Evolutionary conservation across 2,888 invertebrate species (phyloP).

Genomic region (Drosophila sordidula): DNA sequence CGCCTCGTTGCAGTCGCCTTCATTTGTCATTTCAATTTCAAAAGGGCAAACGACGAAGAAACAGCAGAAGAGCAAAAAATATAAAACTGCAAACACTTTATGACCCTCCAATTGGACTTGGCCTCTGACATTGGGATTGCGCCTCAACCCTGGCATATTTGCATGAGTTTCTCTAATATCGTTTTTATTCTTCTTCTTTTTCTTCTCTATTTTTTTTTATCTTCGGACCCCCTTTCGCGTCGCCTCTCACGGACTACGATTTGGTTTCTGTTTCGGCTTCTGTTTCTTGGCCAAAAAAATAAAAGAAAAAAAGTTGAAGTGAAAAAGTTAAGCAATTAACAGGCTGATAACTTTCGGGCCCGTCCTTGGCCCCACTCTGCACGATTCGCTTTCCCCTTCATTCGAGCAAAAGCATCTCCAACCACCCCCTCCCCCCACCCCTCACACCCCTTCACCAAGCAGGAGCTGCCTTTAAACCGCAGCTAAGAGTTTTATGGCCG

Average conservation of each 20-base stretch:
- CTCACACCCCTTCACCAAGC: background rate
- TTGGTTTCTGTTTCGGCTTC: constrained; percentile 37
- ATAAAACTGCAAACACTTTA: constrained; percentile 59
- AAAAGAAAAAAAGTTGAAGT: constrained; percentile 72
- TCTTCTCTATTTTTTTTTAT: constrained; percentile 51
- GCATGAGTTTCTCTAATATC: constrained; percentile 48
- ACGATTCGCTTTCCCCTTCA: background rate
- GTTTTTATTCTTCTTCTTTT: constrained; percentile 26
- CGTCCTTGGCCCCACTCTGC: constrained; percentile 31
- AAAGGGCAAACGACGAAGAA: constrained; percentile 51
- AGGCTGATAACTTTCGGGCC: constrained; percentile 80
- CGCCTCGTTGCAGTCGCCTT: constrained; percentile 54
- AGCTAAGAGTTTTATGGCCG: constrained; percentile 72
- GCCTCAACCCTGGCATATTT: constrained; percentile 52
- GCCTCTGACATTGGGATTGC: constrained; percentile 21
- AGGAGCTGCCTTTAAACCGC: constrained; percentile 36
- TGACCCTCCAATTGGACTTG: constrained; percentile 27
- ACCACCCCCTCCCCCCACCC: background rate
- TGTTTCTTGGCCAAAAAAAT: constrained; percentile 59
- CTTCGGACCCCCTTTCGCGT: constrained; percentile 27
- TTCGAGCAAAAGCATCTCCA: constrained; percentile 10
- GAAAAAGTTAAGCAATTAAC: constrained; percentile 84
- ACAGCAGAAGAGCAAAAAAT: constrained; percentile 17
- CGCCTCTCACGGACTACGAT: constrained; percentile 3
- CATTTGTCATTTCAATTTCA: constrained; percentile 75